A percentile compares a stretch with the other conserved stretches of the same genome.
Evolutionary conservation across 1,140 invertebrate genomes (phyloP).

Genomic region (Drosophila melanogaster): Release_6_plus_ISO1_MT NT_033779.5:3270001-3270500

Average conservation of each 20-base stretch:
- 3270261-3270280: neutral
- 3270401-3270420: neutral
- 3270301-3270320: neutral
- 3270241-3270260: neutral
- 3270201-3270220: neutral
- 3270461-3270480: neutral
- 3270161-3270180: neutral
- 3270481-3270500: too few relatives aligned
- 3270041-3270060: neutral
- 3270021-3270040: neutral
- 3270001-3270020: neutral
- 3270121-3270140: neutral
- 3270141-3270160: neutral
- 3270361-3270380: neutral
- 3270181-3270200: neutral
- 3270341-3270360: too few relatives aligned
- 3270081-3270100: neutral
- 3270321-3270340: too few relatives aligned
- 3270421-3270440: too few relatives aligned
- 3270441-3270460: neutral
- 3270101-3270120: neutral
- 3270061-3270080: neutral
- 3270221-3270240: too few relatives aligned
- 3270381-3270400: too few relatives aligned
- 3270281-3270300: neutral